Percentiles rank a stretch among this genome's conserved stretches.
phyloP scores from a whole-genome alignment of 2,113 vertebrate species.

The Daboia siamensis region DNA sequence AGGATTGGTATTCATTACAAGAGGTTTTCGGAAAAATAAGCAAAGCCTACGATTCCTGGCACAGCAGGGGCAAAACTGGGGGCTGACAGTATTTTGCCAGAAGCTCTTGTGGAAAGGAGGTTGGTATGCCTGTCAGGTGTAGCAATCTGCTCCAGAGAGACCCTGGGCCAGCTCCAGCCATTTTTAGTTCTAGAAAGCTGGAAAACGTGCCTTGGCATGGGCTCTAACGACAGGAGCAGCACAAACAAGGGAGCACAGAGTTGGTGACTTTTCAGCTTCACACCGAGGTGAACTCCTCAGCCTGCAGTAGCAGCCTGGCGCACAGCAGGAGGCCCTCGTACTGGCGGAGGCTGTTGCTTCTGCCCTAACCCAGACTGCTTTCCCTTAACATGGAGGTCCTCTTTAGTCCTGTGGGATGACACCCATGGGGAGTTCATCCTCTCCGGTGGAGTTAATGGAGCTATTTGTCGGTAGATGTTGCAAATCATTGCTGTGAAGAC shows the following conservation, averaged over 20 bases:
- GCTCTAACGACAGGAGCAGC: background rate
- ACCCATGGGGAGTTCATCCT: background rate
- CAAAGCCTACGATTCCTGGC: background rate
- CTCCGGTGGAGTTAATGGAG: background rate
- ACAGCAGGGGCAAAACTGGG: background rate
- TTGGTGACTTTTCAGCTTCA: background rate
- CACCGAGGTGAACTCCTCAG: background rate
- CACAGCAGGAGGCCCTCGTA: background rate
- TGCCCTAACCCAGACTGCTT: background rate
- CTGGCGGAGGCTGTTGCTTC: background rate
- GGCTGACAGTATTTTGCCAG: background rate
- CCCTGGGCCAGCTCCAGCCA: background rate
- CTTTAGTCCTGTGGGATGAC: background rate
- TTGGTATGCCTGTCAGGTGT: background rate
- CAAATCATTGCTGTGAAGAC: background rate
- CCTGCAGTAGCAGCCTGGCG: background rate
- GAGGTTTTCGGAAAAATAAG: background rate
- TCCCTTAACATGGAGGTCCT: background rate
- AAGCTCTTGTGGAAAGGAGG: background rate
- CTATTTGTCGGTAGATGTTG: background rate
- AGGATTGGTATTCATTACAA: background rate
- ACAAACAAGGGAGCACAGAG: no score
- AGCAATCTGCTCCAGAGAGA: background rate
- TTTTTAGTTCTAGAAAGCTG: background rate
- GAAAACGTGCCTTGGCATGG: background rate